Evolutionary conservation across 2,113 vertebrate species (phyloP).

Genomic region (Leptobrachium leishanense): DNA sequence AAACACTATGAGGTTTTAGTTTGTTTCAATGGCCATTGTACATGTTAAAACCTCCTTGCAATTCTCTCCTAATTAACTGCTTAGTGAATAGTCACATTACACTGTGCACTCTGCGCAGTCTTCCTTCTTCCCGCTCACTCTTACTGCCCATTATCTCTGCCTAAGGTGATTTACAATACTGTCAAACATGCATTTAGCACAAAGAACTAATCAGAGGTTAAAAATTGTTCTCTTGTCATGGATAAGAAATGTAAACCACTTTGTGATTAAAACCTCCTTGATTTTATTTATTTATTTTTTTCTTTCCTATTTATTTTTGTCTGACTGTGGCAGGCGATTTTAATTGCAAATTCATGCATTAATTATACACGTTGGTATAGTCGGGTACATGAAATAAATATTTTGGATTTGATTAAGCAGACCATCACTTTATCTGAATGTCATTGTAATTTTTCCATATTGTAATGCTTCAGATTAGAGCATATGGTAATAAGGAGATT

Average conservation of each 20-base stretch:
- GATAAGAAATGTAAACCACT: constrained; percentile 53
- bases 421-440: constrained; percentile 63
- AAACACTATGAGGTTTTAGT: no score
- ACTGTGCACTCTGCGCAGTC: not conserved
- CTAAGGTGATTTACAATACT: constrained; percentile 11
- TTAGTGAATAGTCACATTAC: not conserved
- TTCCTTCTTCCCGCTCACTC: not conserved
- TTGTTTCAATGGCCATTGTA: no score
- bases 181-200: constrained; percentile 27
- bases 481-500: constrained; percentile 65
- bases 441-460: constrained; percentile 58
- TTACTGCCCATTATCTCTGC: not conserved
- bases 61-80: no score
- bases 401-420: constrained; percentile 65
- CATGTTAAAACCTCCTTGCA: no score
- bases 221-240: constrained; percentile 51
- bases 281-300: not conserved
- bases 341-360: constrained; percentile 64
- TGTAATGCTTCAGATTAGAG: constrained; percentile 60
- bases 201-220: constrained; percentile 49
- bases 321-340: constrained; percentile 55
- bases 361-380: constrained; percentile 62
- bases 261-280: constrained; percentile 49
- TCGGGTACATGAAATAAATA: constrained; percentile 60
- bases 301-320: constrained; percentile 40